Base-by-base conservation (phyloP, 2,888 invertebrate species). In the Acronicta aceris region DNA sequence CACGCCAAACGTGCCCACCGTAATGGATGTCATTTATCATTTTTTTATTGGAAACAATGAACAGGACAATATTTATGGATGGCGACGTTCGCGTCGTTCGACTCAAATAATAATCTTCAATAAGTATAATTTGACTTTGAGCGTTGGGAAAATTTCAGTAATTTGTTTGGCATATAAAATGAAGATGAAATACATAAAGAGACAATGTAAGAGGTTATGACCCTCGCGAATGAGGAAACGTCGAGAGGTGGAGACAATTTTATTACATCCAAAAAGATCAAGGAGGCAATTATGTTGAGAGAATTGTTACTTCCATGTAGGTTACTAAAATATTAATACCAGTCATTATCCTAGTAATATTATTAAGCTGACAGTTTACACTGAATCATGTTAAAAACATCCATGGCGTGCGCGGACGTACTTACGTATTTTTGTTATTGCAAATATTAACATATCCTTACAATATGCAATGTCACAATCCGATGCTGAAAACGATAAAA, bases 21-120 rank as follows among this genome's bases (percentile, higher is more conserved):
- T 89, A 89, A 90, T 90, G 83, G 81, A 82, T 78, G 78, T 81
- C 82, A 86, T 90, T 89, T 90, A 83, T 90, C 87, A 85, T 87
- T 81, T 87, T 88, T 90, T 89, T 89, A 88, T 86, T 85, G 79
- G 77, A 87, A 85, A 86, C 85, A 87, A 87, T 84, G 81, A 83
- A 66, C 76, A 67, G 68, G 64, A 79, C 74, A 76, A 79, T 79
- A 74, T 80, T 81, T 78, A 83, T 78, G 64, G 73, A 62, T 50
- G 63, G 51, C 70, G 67, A 74, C 74, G 61, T 59, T 65, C 49
- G 47, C 55, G 38, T 59, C 51, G 52, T 62, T 68, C 58, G 65
- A 38, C 69, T 71, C 71, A 74, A 78, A 75, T 74, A 78, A 75
- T 74, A 72, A 74, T 74, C 59, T 70, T 68, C 71, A 75, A 78